Conservation (phyloP, 2,113 vertebrate species). For the Thermophis baileyi region DNA sequence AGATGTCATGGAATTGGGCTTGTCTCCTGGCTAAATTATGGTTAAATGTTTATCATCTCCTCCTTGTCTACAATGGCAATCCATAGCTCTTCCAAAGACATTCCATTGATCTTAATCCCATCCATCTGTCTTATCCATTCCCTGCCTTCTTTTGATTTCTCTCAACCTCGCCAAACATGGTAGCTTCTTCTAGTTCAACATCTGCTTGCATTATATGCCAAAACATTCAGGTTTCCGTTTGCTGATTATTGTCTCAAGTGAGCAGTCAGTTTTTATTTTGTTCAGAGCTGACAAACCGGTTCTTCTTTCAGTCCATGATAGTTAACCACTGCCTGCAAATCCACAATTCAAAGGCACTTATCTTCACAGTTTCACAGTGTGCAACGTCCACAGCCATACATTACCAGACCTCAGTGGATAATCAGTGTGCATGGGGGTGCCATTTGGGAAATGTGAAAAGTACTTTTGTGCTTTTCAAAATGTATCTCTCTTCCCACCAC, state of each 20-base stretch:
- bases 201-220: not conserved
- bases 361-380: not conserved
- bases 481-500: not conserved
- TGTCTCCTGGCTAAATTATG: not conserved
- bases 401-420: not conserved
- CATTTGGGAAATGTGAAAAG: not conserved
- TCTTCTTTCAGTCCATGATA: not conserved
- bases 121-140: not conserved
- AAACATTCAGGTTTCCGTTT: not conserved
- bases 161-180: not conserved
- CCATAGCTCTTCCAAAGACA: not conserved
- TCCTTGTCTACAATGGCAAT: not conserved
- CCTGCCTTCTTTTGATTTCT: not conserved
- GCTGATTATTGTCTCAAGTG: not conserved
- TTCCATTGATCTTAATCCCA: not conserved
- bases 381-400: not conserved
- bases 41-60: not conserved
- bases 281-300: not conserved
- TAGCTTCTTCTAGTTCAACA: not conserved
- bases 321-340: not conserved
- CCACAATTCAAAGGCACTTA: not conserved
- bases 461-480: not conserved
- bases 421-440: not conserved
- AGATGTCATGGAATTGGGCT: not conserved
- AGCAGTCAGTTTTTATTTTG: not conserved